A percentile compares a stretch with the other conserved stretches of the same genome.
phyloP scores from a whole-genome alignment of 2,113 vertebrate species.

The Pseudolaguvia tuberculata region DNA sequence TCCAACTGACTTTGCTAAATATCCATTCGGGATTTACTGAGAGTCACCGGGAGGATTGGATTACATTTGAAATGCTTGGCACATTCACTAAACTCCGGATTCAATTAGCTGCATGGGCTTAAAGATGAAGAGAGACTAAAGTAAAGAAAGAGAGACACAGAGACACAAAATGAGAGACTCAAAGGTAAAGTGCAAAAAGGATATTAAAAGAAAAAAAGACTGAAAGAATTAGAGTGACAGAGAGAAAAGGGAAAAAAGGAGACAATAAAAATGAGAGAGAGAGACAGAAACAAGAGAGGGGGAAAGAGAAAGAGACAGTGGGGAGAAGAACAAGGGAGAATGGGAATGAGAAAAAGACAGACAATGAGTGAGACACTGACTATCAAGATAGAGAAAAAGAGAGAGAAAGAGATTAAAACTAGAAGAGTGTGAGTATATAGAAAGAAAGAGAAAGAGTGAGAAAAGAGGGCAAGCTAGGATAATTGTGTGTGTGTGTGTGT shows the following conservation, averaged over 20 bases:
- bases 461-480: no score
- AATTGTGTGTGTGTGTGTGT: no score
- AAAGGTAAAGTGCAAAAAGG: conserved; percentile 14
- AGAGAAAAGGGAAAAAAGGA: not conserved
- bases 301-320: no score
- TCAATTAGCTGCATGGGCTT: conserved; percentile 58
- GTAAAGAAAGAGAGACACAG: not conserved
- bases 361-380: no score
- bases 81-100: conserved; percentile 52
- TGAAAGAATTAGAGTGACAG: not conserved
- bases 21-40: conserved; percentile 62
- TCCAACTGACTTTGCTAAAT: conserved; percentile 19
- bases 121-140: not conserved
- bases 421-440: no score
- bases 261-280: no score
- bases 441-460: no score
- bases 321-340: no score
- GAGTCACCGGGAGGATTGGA: conserved; percentile 54
- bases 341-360: no score
- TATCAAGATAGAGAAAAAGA: no score
- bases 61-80: conserved; percentile 61
- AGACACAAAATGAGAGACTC: not conserved
- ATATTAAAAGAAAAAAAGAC: conserved; percentile 28
- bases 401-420: no score
- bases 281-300: conserved; percentile 6